Evolutionary conservation across 1,140 invertebrate species (phyloP).

Genomic region (Penaeus chinensis): DNA sequence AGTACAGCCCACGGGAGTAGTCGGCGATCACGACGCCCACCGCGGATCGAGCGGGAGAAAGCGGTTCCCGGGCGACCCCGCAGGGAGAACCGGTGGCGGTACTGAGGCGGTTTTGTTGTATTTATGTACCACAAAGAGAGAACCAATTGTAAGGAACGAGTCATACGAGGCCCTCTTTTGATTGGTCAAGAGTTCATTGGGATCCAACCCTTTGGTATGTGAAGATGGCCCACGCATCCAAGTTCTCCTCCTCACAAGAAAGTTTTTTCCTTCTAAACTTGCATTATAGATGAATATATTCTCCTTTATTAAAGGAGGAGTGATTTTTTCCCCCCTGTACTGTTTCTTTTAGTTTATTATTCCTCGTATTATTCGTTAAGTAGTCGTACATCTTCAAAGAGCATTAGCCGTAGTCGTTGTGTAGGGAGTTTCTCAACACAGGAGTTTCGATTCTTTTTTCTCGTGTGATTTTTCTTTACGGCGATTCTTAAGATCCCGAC

Average conservation of each 20-base stretch:
- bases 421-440: background rate
- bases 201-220: conserved; percentile 54
- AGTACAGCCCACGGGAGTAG: background rate
- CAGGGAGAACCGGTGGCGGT: conserved; percentile 27
- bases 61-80: background rate
- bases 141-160: conserved; percentile 51
- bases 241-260: background rate
- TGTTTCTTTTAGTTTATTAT: conserved; percentile 36
- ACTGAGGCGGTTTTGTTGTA: conserved; percentile 33
- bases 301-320: conserved; percentile 18
- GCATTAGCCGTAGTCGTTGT: too few species aligned
- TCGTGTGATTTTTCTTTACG: too few species aligned
- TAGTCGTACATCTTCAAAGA: conserved; percentile 9
- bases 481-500: too few species aligned
- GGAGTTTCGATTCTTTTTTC: background rate
- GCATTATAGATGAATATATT: too few species aligned
- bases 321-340: conserved; percentile 36
- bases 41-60: too few species aligned
- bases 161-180: conserved; percentile 50
- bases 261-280: background rate
- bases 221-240: conserved; percentile 46
- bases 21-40: background rate
- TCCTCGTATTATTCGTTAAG: conserved; percentile 36
- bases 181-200: conserved; percentile 59
- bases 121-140: conserved; percentile 43